phyloP scores from a whole-genome alignment of 2,888 invertebrate species.

The Leptinotarsa juncta region DNA sequence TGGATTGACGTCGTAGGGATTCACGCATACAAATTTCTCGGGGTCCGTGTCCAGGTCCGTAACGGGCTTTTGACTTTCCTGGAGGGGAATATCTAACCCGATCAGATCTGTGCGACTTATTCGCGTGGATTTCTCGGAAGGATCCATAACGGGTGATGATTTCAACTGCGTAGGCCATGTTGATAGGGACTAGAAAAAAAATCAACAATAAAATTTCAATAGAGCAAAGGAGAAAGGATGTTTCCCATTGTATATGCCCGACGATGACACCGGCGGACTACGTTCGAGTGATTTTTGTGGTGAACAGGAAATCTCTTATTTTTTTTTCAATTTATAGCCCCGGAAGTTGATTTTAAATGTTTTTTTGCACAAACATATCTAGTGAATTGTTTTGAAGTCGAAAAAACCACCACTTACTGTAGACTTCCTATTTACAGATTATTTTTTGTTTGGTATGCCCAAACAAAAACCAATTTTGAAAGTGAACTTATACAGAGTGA shows the following conservation, averaged over 20 bases:
- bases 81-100: constrained; percentile 30
- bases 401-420: neutral
- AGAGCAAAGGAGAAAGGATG: neutral
- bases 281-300: neutral
- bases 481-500: too few species aligned
- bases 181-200: constrained; percentile 55
- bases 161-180: constrained; percentile 58
- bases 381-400: neutral
- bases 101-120: constrained; percentile 31
- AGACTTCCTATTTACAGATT: neutral
- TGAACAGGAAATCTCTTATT: neutral
- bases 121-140: constrained; percentile 64
- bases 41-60: constrained; percentile 50
- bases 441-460: neutral
- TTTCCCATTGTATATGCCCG: constrained; percentile 1
- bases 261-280: neutral
- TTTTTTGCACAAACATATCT: neutral
- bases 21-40: constrained; percentile 55
- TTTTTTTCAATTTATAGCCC: neutral
- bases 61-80: constrained; percentile 35
- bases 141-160: constrained; percentile 63
- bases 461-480: neutral
- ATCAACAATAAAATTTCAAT: constrained; percentile 12
- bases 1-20: constrained; percentile 58
- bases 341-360: neutral